Base-by-base conservation (phyloP, 2,888 invertebrate genomes). In the Ennomos quercinarius region DNA sequence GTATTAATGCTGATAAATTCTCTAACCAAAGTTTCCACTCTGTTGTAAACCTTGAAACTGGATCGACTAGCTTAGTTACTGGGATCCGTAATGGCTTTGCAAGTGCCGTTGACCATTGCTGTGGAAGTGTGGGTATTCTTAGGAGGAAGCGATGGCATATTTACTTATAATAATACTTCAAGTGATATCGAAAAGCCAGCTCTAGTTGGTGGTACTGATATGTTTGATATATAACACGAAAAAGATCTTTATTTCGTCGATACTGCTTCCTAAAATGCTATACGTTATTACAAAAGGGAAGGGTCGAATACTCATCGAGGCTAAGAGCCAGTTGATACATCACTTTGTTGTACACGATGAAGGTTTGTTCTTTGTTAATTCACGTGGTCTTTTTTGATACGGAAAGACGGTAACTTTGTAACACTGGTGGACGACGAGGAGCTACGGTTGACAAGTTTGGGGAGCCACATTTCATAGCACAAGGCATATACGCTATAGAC, bases 131-230 rank as follows among this genome's bases (percentile, higher is more conserved):
- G n/a, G n/a, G n/a, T 83, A 8, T 87, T 78, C 61, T 76, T 87
- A 6, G 87, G 86, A 42, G 87, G 86, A 0, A 86, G 86, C 63
- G 77, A 84, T 46, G 86, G 86, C n/a, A 84, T 87, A 67, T 87
- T 72, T 64, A 72, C 72, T 59, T 87, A 79, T 68, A 81, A 82
- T 71, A 79, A 80, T 48, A 12, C 43, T 17, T 78, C 73, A 12
- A 71, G 73, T 11, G 74, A 77, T 57, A 66, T 84, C 38, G 72
- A 74, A 12, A 77, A 68, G 42, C 74, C 78, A 8, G 72, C 80
- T 0, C 34, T 86, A 17, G 60, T 86, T 3, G 48, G 61, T 17
- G 74, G 76, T 10, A 62, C 79, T 13, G 87, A 87, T 62, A 77
- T 87, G 34, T 85, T 86, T 35, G 84, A 86, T 61, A 86, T 87